Conservation (phyloP, 2,113 vertebrate genomes). For the Barbus barbus region DNA sequence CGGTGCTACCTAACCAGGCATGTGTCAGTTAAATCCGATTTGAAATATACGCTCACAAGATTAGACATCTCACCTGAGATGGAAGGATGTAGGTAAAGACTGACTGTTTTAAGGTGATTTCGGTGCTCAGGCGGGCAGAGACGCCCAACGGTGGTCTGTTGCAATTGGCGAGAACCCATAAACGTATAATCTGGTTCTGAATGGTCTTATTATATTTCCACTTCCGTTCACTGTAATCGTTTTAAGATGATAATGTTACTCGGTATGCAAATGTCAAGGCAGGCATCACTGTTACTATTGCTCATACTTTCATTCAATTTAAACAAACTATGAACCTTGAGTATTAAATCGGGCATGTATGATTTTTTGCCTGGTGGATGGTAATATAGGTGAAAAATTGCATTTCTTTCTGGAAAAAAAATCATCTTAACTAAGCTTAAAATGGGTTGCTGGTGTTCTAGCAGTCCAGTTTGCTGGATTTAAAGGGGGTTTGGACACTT, state of each 20-base stretch:
- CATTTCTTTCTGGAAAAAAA: not conserved
- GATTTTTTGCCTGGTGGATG: not conserved
- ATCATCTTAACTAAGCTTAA: not conserved
- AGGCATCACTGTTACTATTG: not conserved
- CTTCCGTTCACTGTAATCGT: not conserved
- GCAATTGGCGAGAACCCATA: not conserved
- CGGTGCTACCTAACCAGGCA: slow-evolving; percentile 13
- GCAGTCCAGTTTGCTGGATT: not conserved
- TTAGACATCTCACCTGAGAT: slow-evolving; percentile 28
- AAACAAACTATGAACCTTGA: not conserved
- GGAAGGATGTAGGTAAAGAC: not conserved
- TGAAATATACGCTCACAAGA: slow-evolving; percentile 7
- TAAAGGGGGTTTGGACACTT: not conserved
- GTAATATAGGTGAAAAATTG: not conserved
- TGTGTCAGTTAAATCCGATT: slow-evolving; percentile 25
- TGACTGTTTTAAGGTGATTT: slow-evolving; percentile 4
- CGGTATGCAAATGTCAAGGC: not conserved
- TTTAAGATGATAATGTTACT: not conserved
- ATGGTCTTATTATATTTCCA: not conserved
- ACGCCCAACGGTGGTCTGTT: not conserved
- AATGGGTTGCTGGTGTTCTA: not conserved
- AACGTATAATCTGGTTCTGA: not conserved
- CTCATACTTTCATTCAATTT: not conserved
- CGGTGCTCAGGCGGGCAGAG: not conserved
- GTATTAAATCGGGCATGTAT: not conserved